phyloP scores from a whole-genome alignment of 2,888 invertebrate species.

The Periphyllus acericola region DNA sequence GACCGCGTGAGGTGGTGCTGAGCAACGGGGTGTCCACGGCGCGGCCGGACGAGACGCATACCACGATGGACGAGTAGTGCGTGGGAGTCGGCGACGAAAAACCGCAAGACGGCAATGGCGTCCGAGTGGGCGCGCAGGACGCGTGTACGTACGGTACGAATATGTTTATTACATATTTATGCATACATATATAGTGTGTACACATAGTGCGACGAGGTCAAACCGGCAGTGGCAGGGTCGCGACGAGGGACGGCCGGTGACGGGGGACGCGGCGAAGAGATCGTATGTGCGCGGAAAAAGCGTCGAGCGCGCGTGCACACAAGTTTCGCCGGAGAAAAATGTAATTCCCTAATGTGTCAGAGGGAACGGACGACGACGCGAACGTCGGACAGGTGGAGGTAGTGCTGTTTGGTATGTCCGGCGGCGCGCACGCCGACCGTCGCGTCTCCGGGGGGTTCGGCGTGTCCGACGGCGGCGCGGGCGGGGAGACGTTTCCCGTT shows the following conservation, averaged over 20 bases:
- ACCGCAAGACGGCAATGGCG: too few relatives aligned
- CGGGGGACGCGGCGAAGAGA: neutral
- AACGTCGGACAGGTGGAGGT: conserved; percentile 76
- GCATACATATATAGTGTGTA: too few relatives aligned
- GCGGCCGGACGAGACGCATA: too few relatives aligned
- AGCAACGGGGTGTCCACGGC: too few relatives aligned
- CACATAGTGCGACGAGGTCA: too few relatives aligned
- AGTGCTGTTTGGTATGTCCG: conserved; percentile 57
- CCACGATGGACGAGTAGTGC: too few relatives aligned
- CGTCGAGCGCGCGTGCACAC: neutral
- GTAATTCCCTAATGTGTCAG: conserved; percentile 59
- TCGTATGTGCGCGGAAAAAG: conserved; percentile 10
- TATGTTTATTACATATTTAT: too few relatives aligned
- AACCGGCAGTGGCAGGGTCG: neutral
- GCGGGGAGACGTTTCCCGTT: conserved; percentile 45
- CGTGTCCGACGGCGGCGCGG: neutral
- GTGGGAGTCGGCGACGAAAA: too few relatives aligned
- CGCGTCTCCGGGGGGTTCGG: conserved; percentile 44
- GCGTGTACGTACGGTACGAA: too few relatives aligned
- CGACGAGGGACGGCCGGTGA: neutral
- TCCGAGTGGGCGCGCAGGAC: too few relatives aligned
- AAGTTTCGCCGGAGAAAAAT: conserved; percentile 34
- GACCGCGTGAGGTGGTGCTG: too few relatives aligned
- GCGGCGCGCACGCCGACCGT: conserved; percentile 12
- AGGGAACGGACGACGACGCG: conserved; percentile 64